Evolutionary conservation across 2,888 invertebrate genomes (phyloP).

Genomic region (Proisotoma minuta): DNA sequence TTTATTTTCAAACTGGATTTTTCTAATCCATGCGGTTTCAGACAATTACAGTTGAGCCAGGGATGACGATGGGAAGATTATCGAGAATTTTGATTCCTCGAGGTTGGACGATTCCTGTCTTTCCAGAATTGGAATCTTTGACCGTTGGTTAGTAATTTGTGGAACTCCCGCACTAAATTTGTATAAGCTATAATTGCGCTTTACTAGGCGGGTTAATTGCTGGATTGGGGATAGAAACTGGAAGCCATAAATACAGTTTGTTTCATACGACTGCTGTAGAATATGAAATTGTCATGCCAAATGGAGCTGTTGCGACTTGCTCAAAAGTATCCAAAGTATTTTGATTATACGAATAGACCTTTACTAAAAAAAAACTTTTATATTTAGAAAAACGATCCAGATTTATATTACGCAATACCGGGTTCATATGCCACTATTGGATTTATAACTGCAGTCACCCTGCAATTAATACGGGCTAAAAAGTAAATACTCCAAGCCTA

Average conservation of each 20-base stretch:
- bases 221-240: not conserved
- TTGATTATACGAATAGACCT: too few relatives aligned
- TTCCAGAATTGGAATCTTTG: not conserved
- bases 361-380: too few relatives aligned
- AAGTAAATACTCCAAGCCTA: not conserved
- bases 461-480: not conserved
- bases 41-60: not conserved
- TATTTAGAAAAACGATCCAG: not conserved
- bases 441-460: not conserved
- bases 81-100: not conserved
- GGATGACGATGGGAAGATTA: not conserved
- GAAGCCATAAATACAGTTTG: not conserved
- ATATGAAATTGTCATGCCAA: not conserved
- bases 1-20: not conserved
- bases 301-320: not conserved
- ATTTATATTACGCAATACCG: not conserved
- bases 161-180: too few relatives aligned
- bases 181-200: too few relatives aligned
- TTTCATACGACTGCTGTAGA: not conserved
- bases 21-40: not conserved
- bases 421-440: not conserved
- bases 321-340: not conserved
- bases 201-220: not conserved
- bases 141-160: too few relatives aligned
- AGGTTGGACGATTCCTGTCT: not conserved